Evolutionary conservation across 2,113 vertebrate genomes (phyloP), one percentile per base, ranked within the genome.

Genomic region (Tragelaphus buxtoni): DNA sequence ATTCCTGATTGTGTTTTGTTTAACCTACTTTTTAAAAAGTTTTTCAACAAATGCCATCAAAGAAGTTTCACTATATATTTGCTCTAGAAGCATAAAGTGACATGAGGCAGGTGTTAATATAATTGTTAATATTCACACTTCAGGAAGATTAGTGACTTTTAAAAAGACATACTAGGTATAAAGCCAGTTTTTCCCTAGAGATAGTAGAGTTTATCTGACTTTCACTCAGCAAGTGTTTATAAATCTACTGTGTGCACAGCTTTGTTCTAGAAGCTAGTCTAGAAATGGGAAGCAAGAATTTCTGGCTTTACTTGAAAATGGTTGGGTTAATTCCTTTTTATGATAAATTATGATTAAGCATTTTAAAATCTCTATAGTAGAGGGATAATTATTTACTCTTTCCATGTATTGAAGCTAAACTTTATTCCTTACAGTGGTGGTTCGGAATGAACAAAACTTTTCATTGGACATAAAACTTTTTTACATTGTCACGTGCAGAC

Each of bases 401-500:
- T 76, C 82, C 90, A 69, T 63, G 79, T 96, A 91, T 2, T 60
- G 85, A 96, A 97, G 92, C 90, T 96, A 88, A 97, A 96, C 90
- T 96, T 97, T 53, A 85, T 47, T 97, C 11, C 96, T 98, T 98
- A 98, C 60, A 96, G 96, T 98, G 98, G 98, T 98, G 98, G 97
- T 86, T 96, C 97, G 92, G 97, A 98, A 97, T 98, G 97, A 98
- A 98, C 97, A 97, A 97, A 98, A 97, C 92, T 55, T 97, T 96
- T 98, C 96, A 97, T 98, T 97, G 97, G 98, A 98, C 98, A 97
- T 97, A 96, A 96, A 86, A 98, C 97, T 97, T 97, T 93, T 98
- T 98, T 98, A 98, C 97, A 98, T 65, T 49, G 85, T 98, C 95
- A 98, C 97, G 93, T 98, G 98, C 98, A 98, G 88, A 98, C 95